A percentile compares a stretch with the other conserved stretches of the same genome.
Evolutionary conservation across 2,888 invertebrate species (phyloP).

Genomic region (Orthonychiurus folsomi): DNA sequence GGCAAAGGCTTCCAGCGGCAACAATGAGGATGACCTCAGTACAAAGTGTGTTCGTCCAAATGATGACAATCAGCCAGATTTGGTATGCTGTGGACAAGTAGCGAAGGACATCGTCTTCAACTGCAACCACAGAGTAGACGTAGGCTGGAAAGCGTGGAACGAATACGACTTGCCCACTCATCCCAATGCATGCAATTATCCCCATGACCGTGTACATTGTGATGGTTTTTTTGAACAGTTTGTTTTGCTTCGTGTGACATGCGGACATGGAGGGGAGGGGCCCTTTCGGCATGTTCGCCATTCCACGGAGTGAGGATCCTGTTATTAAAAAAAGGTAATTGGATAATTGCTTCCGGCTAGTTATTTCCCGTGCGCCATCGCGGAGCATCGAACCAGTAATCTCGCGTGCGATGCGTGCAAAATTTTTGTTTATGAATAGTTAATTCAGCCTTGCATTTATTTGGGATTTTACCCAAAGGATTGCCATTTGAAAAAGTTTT

Average conservation of each 20-base stretch:
- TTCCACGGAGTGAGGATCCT: constrained; percentile 34
- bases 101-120: constrained; percentile 25
- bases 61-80: constrained; percentile 34
- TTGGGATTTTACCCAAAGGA: no score
- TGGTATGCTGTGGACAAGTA: constrained; percentile 28
- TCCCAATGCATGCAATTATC: constrained; percentile 24
- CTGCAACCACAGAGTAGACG: constrained; percentile 29
- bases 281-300: constrained; percentile 35
- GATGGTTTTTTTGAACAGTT: constrained; percentile 28
- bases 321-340: not conserved
- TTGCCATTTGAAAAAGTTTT: no score
- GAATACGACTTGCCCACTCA: constrained; percentile 25
- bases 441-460: no score
- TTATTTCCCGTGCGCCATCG: not conserved
- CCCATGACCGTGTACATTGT: constrained; percentile 32
- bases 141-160: constrained; percentile 27
- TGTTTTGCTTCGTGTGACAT: constrained; percentile 31
- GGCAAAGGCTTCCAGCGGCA: constrained; percentile 30
- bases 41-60: constrained; percentile 31
- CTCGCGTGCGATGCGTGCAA: not conserved
- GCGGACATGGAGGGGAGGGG: constrained; percentile 38
- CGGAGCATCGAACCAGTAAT: not conserved
- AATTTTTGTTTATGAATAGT: no score
- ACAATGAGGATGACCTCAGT: constrained; percentile 37
- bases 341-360: not conserved